Evolutionary conservation across 2,113 vertebrate genomes (phyloP).

Genomic region (Mesocricetus auratus): DNA sequence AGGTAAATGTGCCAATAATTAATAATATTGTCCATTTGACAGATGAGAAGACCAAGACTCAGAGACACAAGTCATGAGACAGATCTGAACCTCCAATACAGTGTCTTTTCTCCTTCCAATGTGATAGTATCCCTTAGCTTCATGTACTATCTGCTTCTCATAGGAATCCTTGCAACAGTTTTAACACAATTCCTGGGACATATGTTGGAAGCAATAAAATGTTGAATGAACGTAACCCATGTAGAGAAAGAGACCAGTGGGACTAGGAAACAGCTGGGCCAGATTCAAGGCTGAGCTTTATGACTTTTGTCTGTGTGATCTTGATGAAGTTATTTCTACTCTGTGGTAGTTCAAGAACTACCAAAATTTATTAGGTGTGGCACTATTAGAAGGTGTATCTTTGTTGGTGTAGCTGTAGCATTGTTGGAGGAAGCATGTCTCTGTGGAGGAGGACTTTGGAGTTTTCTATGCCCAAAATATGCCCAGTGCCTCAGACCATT

Average conservation of each 20-base stretch:
- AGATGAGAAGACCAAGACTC: not conserved
- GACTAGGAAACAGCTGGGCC: not conserved
- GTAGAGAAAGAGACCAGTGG: not conserved
- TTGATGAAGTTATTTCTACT: not conserved
- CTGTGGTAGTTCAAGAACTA: too few relatives aligned
- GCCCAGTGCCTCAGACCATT: too few relatives aligned
- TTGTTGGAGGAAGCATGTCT: too few relatives aligned
- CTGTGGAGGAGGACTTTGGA: too few relatives aligned
- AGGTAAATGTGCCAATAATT: not conserved
- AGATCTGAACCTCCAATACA: not conserved
- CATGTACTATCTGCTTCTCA: not conserved
- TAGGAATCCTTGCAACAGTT: not conserved
- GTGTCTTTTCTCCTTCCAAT: not conserved
- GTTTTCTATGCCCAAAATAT: too few relatives aligned
- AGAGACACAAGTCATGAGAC: not conserved
- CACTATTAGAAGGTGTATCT: too few relatives aligned
- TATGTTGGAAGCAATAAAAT: not conserved
- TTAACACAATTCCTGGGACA: not conserved
- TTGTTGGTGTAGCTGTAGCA: too few relatives aligned
- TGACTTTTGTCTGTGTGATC: not conserved
- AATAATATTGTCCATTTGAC: not conserved
- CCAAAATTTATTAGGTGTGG: too few relatives aligned
- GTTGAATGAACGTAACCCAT: not conserved
- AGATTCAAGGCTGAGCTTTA: not conserved
- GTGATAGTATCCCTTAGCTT: not conserved